Evolutionary conservation across 2,888 invertebrate species (phyloP), one percentile per base, ranked within the genome.

Genomic region (Fragum sueziense): DNA sequence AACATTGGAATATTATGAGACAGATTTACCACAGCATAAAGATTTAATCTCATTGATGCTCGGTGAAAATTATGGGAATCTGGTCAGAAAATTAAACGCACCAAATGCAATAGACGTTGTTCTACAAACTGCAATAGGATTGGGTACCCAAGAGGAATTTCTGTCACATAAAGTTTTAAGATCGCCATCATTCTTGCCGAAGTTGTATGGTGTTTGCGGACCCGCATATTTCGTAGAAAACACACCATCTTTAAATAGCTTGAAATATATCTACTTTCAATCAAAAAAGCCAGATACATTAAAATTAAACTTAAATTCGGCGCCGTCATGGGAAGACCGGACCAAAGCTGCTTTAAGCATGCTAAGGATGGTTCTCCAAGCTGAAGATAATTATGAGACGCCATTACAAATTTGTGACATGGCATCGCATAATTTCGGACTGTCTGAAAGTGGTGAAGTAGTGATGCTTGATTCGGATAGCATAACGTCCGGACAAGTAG

Each of bases 161-260:
- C 27, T 65, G 34, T 65, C 65, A 1, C 41, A 33, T 25, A 65
- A 33, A 25, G 34, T 65, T 27, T 14, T 65, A 22, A 41, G 65
- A 20, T n/a, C 65, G 1, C 37, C 22, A 85, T 95, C 95, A 82
- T 93, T 95, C 68, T 95, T 96, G 88, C 96, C 96, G 0, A 95
- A 95, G 86, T 91, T 96, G 33, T 92, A 95, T 62, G 96, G 95
- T 7, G 95, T 95, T 0, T 96, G 96, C 91, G 96, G 96, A 0
- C 93, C 94, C 3, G 94, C 95, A 87, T 96, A 95, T 92, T 95
- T 95, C 20, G 95, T 95, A 2, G 95, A 96, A 89, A 95, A 95
- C 86, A 92, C 95, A n/a, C 90, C 90, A 11, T 83, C 89, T n/a
- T 84, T 89, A 7, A 75, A 75, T 11, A n/a, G 41, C 2, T 22